A percentile compares a stretch with the other conserved stretches of the same genome.
Evolutionary conservation across 2,797 vertebrate species (phyloP).

Genomic region (Pipistrellus nathusii): DNA sequence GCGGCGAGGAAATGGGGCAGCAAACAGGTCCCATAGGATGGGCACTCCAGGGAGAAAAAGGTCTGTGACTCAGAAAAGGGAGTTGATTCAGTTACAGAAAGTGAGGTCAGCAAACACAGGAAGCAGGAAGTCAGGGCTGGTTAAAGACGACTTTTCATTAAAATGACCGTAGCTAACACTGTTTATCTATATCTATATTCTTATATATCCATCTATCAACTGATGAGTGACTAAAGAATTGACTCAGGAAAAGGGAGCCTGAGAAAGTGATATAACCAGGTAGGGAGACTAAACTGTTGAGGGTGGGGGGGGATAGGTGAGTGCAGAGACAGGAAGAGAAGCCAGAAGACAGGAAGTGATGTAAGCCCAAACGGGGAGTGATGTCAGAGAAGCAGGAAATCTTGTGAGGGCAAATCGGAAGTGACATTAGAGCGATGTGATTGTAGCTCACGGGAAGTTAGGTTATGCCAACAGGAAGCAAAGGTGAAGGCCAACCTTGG

Average conservation of each 20-base stretch:
- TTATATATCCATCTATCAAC: not conserved
- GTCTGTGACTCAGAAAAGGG: not conserved
- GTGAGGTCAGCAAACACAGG: conserved; percentile 5
- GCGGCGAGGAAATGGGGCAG: not conserved
- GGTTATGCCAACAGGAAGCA: not conserved
- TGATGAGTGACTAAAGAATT: not conserved
- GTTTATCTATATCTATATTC: not conserved
- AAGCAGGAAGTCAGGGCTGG: not conserved
- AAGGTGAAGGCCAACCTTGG: conserved; percentile 90
- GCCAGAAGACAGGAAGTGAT: conserved; percentile 47
- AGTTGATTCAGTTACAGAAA: not conserved
- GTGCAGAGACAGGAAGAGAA: conserved; percentile 10
- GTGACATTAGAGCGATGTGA: not conserved
- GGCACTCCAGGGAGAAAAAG: not conserved
- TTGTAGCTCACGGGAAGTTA: not conserved
- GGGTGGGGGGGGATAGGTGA: not conserved
- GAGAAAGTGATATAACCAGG: not conserved
- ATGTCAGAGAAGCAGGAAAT: not conserved
- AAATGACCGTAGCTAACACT: not conserved
- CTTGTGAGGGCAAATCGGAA: not conserved
- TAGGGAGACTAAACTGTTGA: not conserved
- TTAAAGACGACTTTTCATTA: not conserved
- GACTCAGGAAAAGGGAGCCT: not conserved
- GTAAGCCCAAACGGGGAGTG: conserved; percentile 4
- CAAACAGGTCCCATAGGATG: not conserved